Evolutionary conservation across 2,797 vertebrate genomes (phyloP), one percentile per base, ranked within the genome.

Genomic region (Adelosebastes latens): DNA sequence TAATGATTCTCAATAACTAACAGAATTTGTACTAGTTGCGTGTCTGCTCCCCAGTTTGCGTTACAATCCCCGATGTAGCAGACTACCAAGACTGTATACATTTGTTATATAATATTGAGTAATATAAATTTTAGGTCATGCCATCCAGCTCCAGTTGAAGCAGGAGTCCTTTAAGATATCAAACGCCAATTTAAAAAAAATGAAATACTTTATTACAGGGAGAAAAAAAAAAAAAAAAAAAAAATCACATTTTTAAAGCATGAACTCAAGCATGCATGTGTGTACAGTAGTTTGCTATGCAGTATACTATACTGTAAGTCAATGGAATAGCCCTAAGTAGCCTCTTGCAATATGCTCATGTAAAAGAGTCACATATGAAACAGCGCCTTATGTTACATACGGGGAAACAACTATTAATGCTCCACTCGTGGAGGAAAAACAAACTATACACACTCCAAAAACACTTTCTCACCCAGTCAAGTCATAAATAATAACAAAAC

Each of bases 401-500:
- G 12, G 8, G 14, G 7, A 81, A 74, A 69, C 27, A 77, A 74
- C 22, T 27, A 71, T 55, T 27, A 65, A 69, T 24, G 67, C 46
- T 82, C 29, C 22, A 73, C 20, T 70, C 46, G 46, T n/a, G 12
- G 59, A 73, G 2, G 18, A 52, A 66, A 68, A 81, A 67, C n/a
- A 75, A 83, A 69, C 64, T 53, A 73, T 18, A 55, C 46, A 84
- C 80, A 75, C 52, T 49, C 34, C 20, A 71, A 75, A 75, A 71
- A 53, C 27, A 52, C 53, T 61, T 56, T 66, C 62, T 78, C 71
- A 72, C 85, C 29, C 88, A 92, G 75, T 81, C 66, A 72, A 52
- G 9, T 81, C 78, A 93, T 92, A 92, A 93, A 92, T 93, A 92
- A 83, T 76, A 39, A 10, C 56, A 86, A 85, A 72, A 87, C 31